phyloP scores from a whole-genome alignment of 1,140 invertebrate genomes.

The Brachionus asplanchnoidis region DNA sequence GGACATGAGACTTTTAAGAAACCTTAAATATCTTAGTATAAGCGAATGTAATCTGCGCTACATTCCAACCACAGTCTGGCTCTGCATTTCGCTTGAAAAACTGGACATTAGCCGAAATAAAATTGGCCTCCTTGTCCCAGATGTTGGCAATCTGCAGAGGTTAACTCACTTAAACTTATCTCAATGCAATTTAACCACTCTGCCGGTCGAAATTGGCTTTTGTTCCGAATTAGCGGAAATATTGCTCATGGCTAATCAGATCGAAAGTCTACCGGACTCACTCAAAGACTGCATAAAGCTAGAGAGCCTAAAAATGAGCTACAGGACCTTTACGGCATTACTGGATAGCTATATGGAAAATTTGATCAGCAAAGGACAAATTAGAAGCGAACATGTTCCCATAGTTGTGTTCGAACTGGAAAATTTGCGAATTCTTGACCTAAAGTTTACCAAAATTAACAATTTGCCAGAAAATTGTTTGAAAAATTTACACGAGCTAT shows the following conservation, averaged over 20 bases:
- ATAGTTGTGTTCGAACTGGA: conserved; percentile 55
- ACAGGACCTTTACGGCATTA: conserved; percentile 50
- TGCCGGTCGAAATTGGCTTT: conserved; percentile 55
- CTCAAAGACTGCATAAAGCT: conserved; percentile 52
- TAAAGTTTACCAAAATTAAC: conserved; percentile 55
- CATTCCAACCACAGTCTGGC: conserved; percentile 54
- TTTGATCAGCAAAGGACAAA: conserved; percentile 53
- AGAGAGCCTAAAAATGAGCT: conserved; percentile 50
- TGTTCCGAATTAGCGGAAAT: conserved; percentile 55
- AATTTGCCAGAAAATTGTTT: conserved; percentile 51
- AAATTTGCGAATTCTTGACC: conserved; percentile 50
- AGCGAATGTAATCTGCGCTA: conserved; percentile 55
- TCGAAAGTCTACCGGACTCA: conserved; percentile 54
- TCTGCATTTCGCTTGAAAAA: conserved; percentile 46
- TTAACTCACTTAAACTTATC: conserved; percentile 51
- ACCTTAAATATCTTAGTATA: conserved; percentile 50
- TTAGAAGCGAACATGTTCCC: conserved; percentile 56
- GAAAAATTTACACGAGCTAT: conserved; percentile 49
- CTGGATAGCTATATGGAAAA: conserved; percentile 53
- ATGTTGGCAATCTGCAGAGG: conserved; percentile 51
- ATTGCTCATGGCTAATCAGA: conserved; percentile 54
- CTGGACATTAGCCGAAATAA: conserved; percentile 54
- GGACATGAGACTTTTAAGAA: conserved; percentile 48
- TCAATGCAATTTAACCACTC: conserved; percentile 53
- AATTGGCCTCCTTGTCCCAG: conserved; percentile 51